Percentiles rank a stretch among this genome's conserved stretches.
Evolutionary conservation across 2,888 invertebrate genomes (phyloP).

Genomic region (Taphrorychus bicolor): DNA sequence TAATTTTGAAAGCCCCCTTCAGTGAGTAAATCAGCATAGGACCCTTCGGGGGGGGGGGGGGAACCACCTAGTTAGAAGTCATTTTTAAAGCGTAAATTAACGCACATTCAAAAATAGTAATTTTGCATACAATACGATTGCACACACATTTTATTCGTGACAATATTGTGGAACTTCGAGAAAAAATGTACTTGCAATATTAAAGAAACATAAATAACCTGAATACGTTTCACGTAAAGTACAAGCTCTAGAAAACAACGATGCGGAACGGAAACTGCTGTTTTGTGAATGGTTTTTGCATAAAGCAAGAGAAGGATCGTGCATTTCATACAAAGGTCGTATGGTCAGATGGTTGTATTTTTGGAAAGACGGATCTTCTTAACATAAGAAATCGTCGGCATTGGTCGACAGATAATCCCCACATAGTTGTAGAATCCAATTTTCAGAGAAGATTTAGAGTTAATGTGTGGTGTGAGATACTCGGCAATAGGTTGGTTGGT

Average conservation of each 20-base stretch:
- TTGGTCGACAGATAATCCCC: not conserved
- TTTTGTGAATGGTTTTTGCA: slow-evolving; percentile 1
- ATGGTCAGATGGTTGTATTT: not conserved
- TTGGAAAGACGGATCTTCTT: not conserved
- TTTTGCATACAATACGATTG: no score
- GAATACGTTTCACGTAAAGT: not conserved
- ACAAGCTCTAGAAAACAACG: not conserved
- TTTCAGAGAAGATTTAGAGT: not conserved
- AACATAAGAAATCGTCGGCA: not conserved
- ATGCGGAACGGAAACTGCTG: not conserved
- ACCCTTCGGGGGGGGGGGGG: no score
- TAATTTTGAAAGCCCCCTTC: no score
- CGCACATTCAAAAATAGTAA: no score
- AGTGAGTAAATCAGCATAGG: no score
- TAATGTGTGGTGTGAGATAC: not conserved
- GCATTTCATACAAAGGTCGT: not conserved
- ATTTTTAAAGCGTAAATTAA: no score
- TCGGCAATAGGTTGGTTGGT: not conserved
- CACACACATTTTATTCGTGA: no score
- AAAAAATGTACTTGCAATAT: not conserved
- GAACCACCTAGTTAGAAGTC: no score
- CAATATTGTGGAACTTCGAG: not conserved
- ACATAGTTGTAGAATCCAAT: not conserved
- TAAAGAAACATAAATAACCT: not conserved
- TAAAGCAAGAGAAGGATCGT: not conserved